These are phyloP conservation scores for Platycercus adscitus DNA, from an alignment of 2,113 vertebrate species.

Conservation along the genomic window DNA sequence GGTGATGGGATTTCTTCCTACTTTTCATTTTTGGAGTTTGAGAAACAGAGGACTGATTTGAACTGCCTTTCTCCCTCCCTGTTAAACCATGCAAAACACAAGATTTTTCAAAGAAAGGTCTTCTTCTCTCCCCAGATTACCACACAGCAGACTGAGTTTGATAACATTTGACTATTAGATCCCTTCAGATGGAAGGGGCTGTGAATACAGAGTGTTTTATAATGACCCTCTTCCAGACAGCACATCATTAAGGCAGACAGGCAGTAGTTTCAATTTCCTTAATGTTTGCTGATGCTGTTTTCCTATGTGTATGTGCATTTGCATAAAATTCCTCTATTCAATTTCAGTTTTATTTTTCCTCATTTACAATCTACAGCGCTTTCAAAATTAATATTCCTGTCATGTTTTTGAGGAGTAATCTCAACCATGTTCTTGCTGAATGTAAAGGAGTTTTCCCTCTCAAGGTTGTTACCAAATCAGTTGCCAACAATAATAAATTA, in stretches of 20 bases:
- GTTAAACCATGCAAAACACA: not conserved
- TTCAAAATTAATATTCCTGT: not conserved
- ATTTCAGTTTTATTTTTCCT: slow-evolving; percentile 15
- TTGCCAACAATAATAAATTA: not conserved
- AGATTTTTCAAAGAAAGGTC: not conserved
- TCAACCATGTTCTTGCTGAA: not conserved
- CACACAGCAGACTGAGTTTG: not conserved
- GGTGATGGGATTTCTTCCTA: not conserved
- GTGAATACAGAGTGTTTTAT: not conserved
- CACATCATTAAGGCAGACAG: not conserved
- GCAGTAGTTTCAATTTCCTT: not conserved
- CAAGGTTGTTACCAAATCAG: not conserved
- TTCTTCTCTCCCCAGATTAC: not conserved
- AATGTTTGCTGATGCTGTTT: slow-evolving; percentile 37
- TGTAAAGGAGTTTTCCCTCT: not conserved
- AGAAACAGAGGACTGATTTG: not conserved
- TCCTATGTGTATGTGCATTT: not conserved
- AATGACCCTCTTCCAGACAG: not conserved
- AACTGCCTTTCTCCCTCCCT: fast-evolving
- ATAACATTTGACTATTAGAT: not conserved
- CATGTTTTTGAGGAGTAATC: not conserved
- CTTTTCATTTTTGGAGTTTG: not conserved
- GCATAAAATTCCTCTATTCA: slow-evolving; percentile 10
- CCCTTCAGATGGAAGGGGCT: not conserved
- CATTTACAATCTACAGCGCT: not conserved